phyloP scores from a whole-genome alignment of 92 coral and sea anemone genomes.

The Pocillopora grandis region DNA sequence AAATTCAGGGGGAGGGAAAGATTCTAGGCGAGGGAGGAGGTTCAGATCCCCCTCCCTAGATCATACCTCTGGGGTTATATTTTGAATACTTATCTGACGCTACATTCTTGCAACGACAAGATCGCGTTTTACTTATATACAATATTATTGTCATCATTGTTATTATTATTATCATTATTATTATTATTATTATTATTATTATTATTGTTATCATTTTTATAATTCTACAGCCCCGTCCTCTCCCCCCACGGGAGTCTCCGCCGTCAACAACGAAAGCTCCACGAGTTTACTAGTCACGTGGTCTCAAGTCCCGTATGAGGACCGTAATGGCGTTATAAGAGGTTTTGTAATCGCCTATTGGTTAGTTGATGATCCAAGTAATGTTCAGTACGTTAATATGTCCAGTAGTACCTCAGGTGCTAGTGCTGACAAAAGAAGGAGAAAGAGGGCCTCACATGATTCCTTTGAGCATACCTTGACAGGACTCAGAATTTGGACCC shows the following conservation, averaged over 20 bases:
- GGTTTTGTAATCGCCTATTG: slow-evolving; percentile 51
- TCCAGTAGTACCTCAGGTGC: background rate
- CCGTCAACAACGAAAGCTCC: slow-evolving; percentile 54
- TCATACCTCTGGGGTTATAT: too few species aligned
- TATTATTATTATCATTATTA: too few species aligned
- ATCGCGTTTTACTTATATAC: too few species aligned
- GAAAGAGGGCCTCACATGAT: slow-evolving; percentile 8
- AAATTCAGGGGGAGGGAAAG: background rate
- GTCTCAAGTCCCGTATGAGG: slow-evolving; percentile 50
- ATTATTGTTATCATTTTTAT: background rate
- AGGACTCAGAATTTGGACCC: slow-evolving; percentile 63
- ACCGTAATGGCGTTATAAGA: slow-evolving; percentile 56
- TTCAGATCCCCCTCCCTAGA: too few species aligned
- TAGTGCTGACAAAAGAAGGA: background rate
- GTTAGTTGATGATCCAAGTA: slow-evolving; percentile 31
- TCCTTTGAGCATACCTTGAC: slow-evolving; percentile 45
- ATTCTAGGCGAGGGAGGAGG: background rate
- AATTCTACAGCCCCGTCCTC: slow-evolving; percentile 11
- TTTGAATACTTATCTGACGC: too few species aligned
- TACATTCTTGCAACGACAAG: too few species aligned
- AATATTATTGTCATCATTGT: too few species aligned
- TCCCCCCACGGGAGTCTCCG: slow-evolving; percentile 3
- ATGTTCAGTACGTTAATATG: background rate
- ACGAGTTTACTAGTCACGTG: slow-evolving; percentile 58
- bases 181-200: too few species aligned